Percentiles rank a stretch among this genome's conserved stretches.
These are phyloP conservation scores for Austrolebias charrua DNA, from an alignment of 2,797 vertebrate genomes.

Conservation along the genomic window DNA sequence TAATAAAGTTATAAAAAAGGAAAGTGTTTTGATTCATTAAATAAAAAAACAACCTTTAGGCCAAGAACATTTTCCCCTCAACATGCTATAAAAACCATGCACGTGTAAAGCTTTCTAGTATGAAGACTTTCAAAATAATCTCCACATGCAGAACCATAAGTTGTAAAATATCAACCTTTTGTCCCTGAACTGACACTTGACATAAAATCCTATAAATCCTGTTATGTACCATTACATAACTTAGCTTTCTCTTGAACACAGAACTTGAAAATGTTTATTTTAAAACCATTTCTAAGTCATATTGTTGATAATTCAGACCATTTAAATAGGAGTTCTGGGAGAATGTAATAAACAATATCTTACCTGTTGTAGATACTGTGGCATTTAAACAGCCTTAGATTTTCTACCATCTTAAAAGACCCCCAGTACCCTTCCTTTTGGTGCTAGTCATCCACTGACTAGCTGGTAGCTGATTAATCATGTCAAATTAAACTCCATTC, in stretches of 20 bases:
- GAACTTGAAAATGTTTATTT: slow-evolving; percentile 33
- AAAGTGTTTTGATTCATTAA: slow-evolving; percentile 66
- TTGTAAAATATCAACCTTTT: slow-evolving; percentile 71
- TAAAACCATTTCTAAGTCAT: slow-evolving; percentile 13
- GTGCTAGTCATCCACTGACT: too few species aligned
- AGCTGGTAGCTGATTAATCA: too few species aligned
- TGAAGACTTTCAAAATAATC: slow-evolving; percentile 68
- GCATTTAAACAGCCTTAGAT: too few species aligned
- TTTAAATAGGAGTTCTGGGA: too few species aligned
- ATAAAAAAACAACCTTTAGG: slow-evolving; percentile 68
- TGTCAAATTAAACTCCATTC: too few species aligned
- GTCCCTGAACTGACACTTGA: slow-evolving; percentile 69
- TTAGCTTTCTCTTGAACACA: slow-evolving; percentile 30
- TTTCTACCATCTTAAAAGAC: too few species aligned
- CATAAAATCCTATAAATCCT: slow-evolving; percentile 46
- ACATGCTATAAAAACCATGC: slow-evolving; percentile 79
- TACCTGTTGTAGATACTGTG: too few species aligned
- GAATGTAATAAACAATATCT: too few species aligned
- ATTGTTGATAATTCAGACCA: too few species aligned
- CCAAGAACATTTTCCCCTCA: slow-evolving; percentile 60
- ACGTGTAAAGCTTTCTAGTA: slow-evolving; percentile 75
- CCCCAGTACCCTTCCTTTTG: too few species aligned
- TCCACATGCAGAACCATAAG: slow-evolving; percentile 59
- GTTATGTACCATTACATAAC: slow-evolving; percentile 35
- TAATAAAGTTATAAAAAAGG: slow-evolving; percentile 72